Evolutionary conservation across 2,888 invertebrate species (phyloP).

Genomic region (Leptinotarsa tumamoca): DNA sequence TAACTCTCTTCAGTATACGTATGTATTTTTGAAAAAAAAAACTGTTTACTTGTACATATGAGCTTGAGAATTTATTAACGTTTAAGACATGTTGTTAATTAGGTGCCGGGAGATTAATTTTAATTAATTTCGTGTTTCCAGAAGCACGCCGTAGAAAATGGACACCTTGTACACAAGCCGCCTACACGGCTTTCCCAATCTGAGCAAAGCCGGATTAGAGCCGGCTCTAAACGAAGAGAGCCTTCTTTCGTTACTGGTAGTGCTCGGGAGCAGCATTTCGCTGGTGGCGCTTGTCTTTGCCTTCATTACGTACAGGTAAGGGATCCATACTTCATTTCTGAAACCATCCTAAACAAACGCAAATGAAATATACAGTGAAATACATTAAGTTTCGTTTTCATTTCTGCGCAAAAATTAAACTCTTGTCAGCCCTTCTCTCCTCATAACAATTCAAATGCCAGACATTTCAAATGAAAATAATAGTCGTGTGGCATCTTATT

Average conservation of each 20-base stretch:
- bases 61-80: neutral
- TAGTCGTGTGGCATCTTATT: too few relatives aligned
- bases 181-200: conserved; percentile 66
- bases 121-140: conserved; percentile 9
- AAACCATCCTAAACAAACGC: neutral
- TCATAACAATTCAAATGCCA: too few relatives aligned
- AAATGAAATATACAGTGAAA: neutral
- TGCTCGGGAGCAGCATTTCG: conserved; percentile 75
- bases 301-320: conserved; percentile 78
- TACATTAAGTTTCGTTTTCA: too few relatives aligned
- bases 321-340: neutral
- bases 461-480: too few relatives aligned
- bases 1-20: too few relatives aligned
- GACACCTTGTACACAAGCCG: conserved; percentile 68
- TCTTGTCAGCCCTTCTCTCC: too few relatives aligned
- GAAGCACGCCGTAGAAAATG: conserved; percentile 56
- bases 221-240: conserved; percentile 70
- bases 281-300: conserved; percentile 77
- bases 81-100: neutral
- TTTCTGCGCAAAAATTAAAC: too few relatives aligned
- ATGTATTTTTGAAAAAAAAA: too few relatives aligned
- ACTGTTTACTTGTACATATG: too few relatives aligned
- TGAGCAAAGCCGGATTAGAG: conserved; percentile 58
- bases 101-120: neutral
- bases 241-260: conserved; percentile 74